Conservation (phyloP, 2,797 vertebrate species). For the Heliangelus exortis region DNA sequence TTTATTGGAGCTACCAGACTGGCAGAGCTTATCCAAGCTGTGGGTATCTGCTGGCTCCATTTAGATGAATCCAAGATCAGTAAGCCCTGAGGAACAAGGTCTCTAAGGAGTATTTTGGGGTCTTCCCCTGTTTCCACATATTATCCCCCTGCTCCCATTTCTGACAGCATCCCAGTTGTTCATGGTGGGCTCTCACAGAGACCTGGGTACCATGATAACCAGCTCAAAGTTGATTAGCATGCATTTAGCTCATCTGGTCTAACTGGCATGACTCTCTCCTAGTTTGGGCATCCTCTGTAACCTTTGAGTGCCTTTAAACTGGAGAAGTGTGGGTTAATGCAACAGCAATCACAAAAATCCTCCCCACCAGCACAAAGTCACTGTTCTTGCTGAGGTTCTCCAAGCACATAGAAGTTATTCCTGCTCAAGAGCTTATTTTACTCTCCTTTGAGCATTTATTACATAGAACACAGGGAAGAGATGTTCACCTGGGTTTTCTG, state of each 20-base stretch:
- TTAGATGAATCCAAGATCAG: neutral
- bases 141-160: neutral
- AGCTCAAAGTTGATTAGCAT: neutral
- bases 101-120: neutral
- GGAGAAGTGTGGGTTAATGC: neutral
- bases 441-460: neutral
- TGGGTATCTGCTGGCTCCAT: neutral
- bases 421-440: neutral
- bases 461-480: neutral
- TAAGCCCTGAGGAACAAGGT: neutral
- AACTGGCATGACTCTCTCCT: neutral
- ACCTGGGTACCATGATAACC: neutral
- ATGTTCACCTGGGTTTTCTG: neutral
- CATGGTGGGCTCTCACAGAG: neutral
- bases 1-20: neutral
- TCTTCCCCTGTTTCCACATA: neutral
- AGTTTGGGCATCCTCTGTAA: neutral
- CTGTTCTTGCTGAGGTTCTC: neutral
- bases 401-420: neutral
- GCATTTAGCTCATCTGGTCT: neutral
- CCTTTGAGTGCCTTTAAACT: neutral
- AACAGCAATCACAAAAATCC: fast-evolving
- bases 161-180: neutral
- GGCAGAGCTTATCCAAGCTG: neutral
- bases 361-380: neutral